Conservation (phyloP, 2,888 invertebrate species). For the Escarpia spicata region DNA sequence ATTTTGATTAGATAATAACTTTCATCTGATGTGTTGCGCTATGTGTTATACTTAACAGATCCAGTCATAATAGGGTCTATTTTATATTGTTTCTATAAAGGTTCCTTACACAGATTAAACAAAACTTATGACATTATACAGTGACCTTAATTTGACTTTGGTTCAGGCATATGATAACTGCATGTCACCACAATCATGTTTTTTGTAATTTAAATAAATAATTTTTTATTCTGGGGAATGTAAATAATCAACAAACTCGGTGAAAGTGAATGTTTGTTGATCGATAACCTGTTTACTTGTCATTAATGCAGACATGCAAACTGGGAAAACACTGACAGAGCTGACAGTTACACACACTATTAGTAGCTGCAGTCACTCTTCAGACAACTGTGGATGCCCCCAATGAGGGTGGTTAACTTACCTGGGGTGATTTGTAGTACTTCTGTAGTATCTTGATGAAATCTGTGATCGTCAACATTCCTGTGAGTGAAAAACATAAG, state of each 20-base stretch:
- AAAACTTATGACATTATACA: neutral
- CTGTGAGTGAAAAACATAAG: slow-evolving; percentile 48
- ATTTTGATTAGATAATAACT: neutral
- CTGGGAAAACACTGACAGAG: neutral
- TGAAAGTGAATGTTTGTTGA: neutral
- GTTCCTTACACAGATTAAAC: neutral
- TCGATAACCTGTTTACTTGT: neutral
- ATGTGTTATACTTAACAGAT: too few species aligned
- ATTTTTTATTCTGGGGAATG: neutral
- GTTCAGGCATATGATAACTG: too few species aligned
- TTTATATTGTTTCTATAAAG: neutral
- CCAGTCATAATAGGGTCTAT: neutral
- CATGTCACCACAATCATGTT: too few species aligned
- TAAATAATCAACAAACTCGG: neutral
- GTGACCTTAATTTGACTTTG: neutral
- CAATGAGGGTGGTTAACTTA: slow-evolving; percentile 45
- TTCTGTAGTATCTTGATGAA: slow-evolving; percentile 95
- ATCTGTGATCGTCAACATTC: slow-evolving; percentile 98
- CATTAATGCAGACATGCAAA: neutral
- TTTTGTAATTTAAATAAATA: too few species aligned
- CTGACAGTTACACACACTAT: neutral
- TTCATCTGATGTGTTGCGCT: neutral
- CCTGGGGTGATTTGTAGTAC: slow-evolving; percentile 87
- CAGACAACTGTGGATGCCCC: neutral
- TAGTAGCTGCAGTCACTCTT: neutral